These are phyloP conservation scores for Scotopteryx bipunctaria DNA, from an alignment of 2,888 invertebrate species.

Conservation along the genomic window DNA sequence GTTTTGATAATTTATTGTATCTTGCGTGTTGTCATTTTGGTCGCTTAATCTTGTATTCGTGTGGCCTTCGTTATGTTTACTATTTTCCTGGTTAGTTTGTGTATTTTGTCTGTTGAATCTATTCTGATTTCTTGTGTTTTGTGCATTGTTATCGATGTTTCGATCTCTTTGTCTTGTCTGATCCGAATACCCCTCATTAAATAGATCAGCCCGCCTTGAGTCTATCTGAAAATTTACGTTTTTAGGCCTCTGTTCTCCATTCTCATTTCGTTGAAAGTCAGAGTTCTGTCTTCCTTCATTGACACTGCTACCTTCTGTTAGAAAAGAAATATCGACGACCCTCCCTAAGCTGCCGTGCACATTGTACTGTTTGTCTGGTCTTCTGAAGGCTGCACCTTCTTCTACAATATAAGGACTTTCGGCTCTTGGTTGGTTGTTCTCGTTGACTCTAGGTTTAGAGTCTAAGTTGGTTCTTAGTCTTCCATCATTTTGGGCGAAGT, in stretches of 20 bases:
- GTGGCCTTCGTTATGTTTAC: background rate
- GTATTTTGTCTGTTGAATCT: background rate
- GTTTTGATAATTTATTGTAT: background rate
- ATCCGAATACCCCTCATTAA: background rate
- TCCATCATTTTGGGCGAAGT: constrained; percentile 17
- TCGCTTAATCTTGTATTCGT: background rate
- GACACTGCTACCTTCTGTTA: background rate
- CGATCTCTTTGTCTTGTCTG: background rate
- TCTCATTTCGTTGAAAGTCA: background rate
- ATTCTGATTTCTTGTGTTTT: background rate
- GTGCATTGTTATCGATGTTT: background rate
- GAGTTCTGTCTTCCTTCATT: background rate
- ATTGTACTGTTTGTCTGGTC: constrained; percentile 4
- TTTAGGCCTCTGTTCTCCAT: background rate
- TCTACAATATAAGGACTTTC: constrained; percentile 11
- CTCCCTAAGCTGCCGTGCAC: constrained; percentile 20
- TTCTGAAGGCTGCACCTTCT: constrained; percentile 23
- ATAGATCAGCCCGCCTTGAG: background rate
- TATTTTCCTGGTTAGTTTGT: background rate
- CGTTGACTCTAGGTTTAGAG: background rate
- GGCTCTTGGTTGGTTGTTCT: constrained; percentile 4
- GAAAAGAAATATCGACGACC: background rate
- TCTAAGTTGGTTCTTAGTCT: constrained; percentile 21
- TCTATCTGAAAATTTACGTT: background rate
- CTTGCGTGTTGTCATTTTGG: constrained; percentile 1